Conservation (phyloP, 2,113 vertebrate species). For the Thalassoma bifasciatum region DNA sequence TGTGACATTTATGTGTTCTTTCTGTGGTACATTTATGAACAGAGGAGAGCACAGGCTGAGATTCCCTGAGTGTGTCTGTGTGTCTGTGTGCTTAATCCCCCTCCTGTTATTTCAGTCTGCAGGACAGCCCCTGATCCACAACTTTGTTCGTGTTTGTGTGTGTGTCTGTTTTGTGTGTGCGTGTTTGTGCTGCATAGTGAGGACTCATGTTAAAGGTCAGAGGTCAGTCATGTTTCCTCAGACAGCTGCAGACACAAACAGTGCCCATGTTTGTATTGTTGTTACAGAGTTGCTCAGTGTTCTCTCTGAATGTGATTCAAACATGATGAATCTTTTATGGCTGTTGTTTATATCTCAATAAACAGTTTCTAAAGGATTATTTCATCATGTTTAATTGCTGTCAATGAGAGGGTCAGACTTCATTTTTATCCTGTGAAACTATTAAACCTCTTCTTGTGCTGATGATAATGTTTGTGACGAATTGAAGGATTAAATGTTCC, state of each 20-base stretch:
- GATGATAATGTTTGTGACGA: background rate
- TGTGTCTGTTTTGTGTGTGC: no score
- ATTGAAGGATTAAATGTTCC: no score
- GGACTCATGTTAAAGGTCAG: conserved; percentile 36
- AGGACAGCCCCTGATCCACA: conserved; percentile 46
- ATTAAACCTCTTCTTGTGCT: background rate
- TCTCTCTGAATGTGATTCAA: no score
- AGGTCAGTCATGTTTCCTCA: conserved; percentile 22
- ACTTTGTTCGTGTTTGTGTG: conserved; percentile 6
- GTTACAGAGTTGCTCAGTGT: no score
- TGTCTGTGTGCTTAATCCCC: conserved; percentile 30
- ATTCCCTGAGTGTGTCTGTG: conserved; percentile 5
- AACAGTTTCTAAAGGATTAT: no score
- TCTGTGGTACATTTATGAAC: background rate
- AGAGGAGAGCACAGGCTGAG: background rate
- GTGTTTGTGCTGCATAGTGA: conserved; percentile 3
- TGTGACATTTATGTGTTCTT: background rate
- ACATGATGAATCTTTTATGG: no score
- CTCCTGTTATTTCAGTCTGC: conserved; percentile 51
- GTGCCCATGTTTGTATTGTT: no score
- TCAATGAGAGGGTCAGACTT: no score
- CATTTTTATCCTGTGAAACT: no score
- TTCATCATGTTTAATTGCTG: no score
- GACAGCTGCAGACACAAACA: conserved; percentile 19
- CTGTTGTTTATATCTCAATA: no score